Evolutionary conservation across 1,140 invertebrate genomes (phyloP).

Genomic region (Drosophila hydei): DNA sequence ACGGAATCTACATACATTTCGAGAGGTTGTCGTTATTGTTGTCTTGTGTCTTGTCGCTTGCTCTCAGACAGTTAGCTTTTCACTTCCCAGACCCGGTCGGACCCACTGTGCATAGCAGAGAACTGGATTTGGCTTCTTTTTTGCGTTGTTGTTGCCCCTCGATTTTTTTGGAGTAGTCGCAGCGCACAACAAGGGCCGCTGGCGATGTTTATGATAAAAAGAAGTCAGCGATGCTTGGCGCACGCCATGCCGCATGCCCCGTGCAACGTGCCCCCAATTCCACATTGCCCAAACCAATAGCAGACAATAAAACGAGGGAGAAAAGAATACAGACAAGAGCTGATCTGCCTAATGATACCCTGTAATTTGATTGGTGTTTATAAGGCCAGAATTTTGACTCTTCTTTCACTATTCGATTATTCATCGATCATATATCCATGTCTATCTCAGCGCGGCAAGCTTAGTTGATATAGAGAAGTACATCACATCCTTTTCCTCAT

Average conservation of each 20-base stretch:
- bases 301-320: conserved; percentile 55
- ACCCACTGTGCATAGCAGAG: conserved; percentile 74
- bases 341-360: background rate
- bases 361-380: too few relatives aligned
- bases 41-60: conserved; percentile 26
- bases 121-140: conserved; percentile 54
- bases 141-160: conserved; percentile 22
- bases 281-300: background rate
- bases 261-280: conserved; percentile 33
- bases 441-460: too few relatives aligned
- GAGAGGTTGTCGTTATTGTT: conserved; percentile 8
- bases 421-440: too few relatives aligned
- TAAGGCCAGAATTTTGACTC: too few relatives aligned
- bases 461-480: too few relatives aligned
- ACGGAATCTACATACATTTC: conserved; percentile 7
- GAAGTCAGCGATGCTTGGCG: conserved; percentile 66
- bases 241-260: conserved; percentile 35
- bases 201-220: conserved; percentile 60
- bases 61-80: conserved; percentile 42
- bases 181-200: conserved; percentile 21
- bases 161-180: conserved; percentile 18
- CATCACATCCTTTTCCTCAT: background rate
- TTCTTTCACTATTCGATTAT: too few relatives aligned
- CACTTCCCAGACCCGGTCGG: conserved; percentile 24
- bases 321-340: background rate